Base-by-base conservation (phyloP, 1,140 invertebrate species). In the Drosophila equinoxialis region DNA sequence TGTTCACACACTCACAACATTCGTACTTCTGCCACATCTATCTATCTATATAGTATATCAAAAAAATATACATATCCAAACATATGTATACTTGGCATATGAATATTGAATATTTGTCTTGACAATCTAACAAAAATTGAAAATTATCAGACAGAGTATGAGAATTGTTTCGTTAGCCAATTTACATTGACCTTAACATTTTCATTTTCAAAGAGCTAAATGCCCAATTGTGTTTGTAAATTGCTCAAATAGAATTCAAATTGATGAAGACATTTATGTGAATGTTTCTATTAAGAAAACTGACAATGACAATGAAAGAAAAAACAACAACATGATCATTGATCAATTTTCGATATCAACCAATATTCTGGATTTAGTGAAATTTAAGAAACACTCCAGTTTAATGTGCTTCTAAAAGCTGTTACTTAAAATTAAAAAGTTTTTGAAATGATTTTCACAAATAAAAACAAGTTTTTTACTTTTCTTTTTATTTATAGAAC, bases 241-340 rank as follows among this genome's bases (percentile, higher is more conserved):
- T 55, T 71, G 58, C 48, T 58, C 54, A 69, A 58, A 69, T 26
- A 64, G 69, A 83, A 77, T 83, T 74, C 8, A 72, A 85, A 85
- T 86, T 85, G 81, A 85, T 75, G 79, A 70, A 75, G 82, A 87
- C 82, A 82, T 87, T 86, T 83, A 87, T 86, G 45, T 23, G 83
- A 86, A 79, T 87, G 77, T 79, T 74, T 86, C 65, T 65, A 80
- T 62, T 81, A 85, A 68, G 58, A 79, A 71, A 74, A 68, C 66
- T 75, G 59, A 76, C 68, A 76, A 68, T 42, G 48, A 54, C 64
- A 60, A 45, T 35, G 11, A 30, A 30, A 45, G 33, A 37, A 23
- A 23, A 30, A 30, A 45, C 33, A 37, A 23, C 17, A 51, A 51
- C 17, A 51, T 51, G 8, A 51, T 51, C 45, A 30, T 26, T 26